phyloP scores from a whole-genome alignment of 2,113 vertebrate genomes.

The Ophthalmolycus amberensis region DNA sequence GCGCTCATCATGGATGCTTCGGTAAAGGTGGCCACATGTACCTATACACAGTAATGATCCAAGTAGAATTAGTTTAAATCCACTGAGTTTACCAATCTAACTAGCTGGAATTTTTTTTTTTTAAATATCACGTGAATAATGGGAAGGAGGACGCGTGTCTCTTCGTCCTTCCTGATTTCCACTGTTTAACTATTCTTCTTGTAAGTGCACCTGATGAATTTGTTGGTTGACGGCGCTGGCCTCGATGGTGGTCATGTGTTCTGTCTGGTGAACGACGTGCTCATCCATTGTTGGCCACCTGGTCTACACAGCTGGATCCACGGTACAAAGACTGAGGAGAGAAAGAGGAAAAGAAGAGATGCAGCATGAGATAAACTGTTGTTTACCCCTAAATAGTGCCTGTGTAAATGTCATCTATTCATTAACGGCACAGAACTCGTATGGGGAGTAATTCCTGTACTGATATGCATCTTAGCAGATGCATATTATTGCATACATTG shows the following conservation, averaged over 20 bases:
- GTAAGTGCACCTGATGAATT: slow-evolving; percentile 88
- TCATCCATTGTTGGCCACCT: slow-evolving; percentile 91
- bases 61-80: background rate
- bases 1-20: slow-evolving; percentile 96
- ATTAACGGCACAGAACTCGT: background rate
- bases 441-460: background rate
- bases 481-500: background rate
- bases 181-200: background rate
- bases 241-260: slow-evolving; percentile 98
- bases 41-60: slow-evolving; percentile 71
- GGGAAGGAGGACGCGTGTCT: background rate
- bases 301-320: slow-evolving; percentile 54
- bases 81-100: background rate
- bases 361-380: background rate
- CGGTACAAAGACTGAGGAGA: slow-evolving; percentile 42
- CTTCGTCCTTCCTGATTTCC: background rate
- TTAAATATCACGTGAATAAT: background rate
- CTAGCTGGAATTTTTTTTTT: background rate
- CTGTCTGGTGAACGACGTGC: slow-evolving; percentile 89
- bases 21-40: slow-evolving; percentile 95
- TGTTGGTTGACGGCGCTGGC: slow-evolving; percentile 94
- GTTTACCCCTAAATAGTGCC: background rate
- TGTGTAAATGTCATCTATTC: background rate
- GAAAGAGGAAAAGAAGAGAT: background rate
- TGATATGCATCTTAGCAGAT: background rate